phyloP scores from a whole-genome alignment of 2,888 invertebrate species.

The Macrosiphum euphorbiae region DNA sequence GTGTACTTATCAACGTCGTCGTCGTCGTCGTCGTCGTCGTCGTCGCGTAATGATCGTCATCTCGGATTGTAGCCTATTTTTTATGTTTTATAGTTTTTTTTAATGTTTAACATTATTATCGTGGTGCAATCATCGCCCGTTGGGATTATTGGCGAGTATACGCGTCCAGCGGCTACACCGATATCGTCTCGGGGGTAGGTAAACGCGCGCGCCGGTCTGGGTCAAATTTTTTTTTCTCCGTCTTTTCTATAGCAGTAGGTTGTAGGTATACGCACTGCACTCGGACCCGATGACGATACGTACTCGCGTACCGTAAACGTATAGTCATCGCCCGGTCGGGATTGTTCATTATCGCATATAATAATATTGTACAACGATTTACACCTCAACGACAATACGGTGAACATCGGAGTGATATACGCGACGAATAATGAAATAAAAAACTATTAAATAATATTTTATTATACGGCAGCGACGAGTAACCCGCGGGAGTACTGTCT shows the following conservation, averaged over 20 bases:
- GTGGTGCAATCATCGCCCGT: not conserved
- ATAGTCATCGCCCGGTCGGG: not conserved
- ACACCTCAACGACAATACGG: not conserved
- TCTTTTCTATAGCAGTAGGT: not conserved
- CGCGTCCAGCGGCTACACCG: not conserved
- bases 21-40: not conserved
- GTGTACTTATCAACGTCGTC: not conserved
- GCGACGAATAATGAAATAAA: not conserved
- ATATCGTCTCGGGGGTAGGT: not conserved
- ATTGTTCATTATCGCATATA: not conserved
- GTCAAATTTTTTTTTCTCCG: not conserved
- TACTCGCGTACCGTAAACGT: not conserved
- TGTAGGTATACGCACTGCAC: not conserved
- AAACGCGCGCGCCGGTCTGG: not conserved
- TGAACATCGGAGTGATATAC: not conserved
- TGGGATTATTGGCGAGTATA: not conserved
- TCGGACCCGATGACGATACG: not conserved
- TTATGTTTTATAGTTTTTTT: not conserved
- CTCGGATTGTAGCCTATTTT: not conserved
- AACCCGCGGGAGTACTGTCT: not conserved
- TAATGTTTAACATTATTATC: not conserved
- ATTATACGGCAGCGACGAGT: not conserved
- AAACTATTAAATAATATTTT: not conserved
- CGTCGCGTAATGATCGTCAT: not conserved
- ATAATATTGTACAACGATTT: not conserved